Conservation (phyloP, 2,888 invertebrate species). For the Fabriciana adippe region DNA sequence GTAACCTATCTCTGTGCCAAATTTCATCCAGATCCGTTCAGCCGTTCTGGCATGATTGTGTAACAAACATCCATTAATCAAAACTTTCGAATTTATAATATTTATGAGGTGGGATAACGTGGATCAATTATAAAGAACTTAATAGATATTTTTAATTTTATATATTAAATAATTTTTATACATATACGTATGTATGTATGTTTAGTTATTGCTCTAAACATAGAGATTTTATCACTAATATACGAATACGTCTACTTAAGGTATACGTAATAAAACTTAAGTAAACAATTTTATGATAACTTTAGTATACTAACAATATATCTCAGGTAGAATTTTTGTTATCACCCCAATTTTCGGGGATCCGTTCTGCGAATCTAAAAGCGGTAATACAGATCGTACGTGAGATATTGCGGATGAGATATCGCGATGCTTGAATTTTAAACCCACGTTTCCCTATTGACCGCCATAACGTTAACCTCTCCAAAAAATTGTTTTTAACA, state of each 20-base stretch:
- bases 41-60: no score
- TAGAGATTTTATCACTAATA: no score
- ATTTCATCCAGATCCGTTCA: no score
- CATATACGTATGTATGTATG: no score
- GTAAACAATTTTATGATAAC: slow-evolving; percentile 21
- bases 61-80: no score
- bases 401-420: slow-evolving; percentile 65
- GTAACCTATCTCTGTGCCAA: no score
- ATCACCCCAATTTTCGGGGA: slow-evolving; percentile 59
- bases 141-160: no score
- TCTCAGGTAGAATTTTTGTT: slow-evolving; percentile 53
- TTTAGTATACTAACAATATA: slow-evolving; percentile 22
- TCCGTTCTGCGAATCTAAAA: slow-evolving; percentile 57
- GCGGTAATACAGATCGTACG: slow-evolving; percentile 76
- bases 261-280: slow-evolving; percentile 23
- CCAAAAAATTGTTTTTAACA: slow-evolving; percentile 50
- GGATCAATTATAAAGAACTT: not conserved
- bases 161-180: no score
- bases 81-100: no score
- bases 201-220: no score
- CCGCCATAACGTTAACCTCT: slow-evolving; percentile 50
- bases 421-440: slow-evolving; percentile 69
- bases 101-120: no score
- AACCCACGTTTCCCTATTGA: slow-evolving; percentile 52
- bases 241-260: not conserved